Evolutionary conservation across 2,113 vertebrate genomes (phyloP).

Genomic region (Leucoraja erinaceus): DNA sequence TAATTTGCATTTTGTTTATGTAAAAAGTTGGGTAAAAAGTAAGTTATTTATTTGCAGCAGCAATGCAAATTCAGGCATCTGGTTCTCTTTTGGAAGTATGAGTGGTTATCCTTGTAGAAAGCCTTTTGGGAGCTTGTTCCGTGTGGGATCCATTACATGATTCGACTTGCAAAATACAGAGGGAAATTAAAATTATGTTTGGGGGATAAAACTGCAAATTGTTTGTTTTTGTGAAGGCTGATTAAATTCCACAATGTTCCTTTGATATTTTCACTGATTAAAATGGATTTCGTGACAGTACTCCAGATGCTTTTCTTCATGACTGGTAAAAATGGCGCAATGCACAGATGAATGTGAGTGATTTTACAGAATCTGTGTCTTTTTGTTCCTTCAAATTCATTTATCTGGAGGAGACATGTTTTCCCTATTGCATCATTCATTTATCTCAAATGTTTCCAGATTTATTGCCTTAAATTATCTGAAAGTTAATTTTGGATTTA

Average conservation of each 20-base stretch:
- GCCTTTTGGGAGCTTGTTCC: constrained; percentile 20
- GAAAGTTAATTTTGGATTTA: no score
- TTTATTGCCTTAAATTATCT: no score
- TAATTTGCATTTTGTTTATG: neutral
- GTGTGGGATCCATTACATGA: neutral
- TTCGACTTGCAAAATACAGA: constrained; percentile 14
- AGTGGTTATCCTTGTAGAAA: constrained; percentile 11
- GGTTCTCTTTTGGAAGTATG: constrained; percentile 4
- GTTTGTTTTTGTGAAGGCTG: neutral
- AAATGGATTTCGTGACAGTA: neutral
- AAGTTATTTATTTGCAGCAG: neutral
- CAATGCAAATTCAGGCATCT: neutral
- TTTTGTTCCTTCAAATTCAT: neutral
- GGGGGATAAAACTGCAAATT: neutral
- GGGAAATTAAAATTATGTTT: constrained; percentile 2
- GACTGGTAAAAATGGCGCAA: neutral
- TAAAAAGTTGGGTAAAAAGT: neutral
- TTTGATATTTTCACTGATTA: no score
- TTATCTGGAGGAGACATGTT: neutral
- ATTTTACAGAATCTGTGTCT: neutral
- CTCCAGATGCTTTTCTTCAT: neutral
- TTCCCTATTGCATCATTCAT: neutral
- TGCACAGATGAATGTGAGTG: neutral
- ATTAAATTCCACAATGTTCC: neutral
- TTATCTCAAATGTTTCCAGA: neutral